Percentiles rank a stretch among this genome's conserved stretches.
Evolutionary conservation across 1,140 invertebrate genomes (phyloP).

Genomic region (Plodia interpunctella): DNA sequence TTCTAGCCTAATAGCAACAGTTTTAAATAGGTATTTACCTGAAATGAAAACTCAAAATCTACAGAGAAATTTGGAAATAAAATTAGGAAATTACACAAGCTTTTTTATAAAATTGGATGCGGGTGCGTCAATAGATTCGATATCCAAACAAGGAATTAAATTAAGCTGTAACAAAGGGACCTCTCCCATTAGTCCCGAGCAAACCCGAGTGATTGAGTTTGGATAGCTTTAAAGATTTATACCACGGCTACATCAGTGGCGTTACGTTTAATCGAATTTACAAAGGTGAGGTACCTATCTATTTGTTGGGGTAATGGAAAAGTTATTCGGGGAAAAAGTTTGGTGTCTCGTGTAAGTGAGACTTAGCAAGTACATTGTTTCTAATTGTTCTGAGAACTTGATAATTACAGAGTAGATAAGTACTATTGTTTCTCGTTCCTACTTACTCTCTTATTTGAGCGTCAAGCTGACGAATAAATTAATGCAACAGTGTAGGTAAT

Average conservation of each 20-base stretch:
- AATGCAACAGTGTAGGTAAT: too few relatives aligned
- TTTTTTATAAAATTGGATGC: neutral
- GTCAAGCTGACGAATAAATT: too few relatives aligned
- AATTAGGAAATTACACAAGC: too few relatives aligned
- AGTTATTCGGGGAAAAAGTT: neutral
- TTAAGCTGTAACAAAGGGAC: slow-evolving; percentile 53
- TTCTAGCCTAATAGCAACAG: too few relatives aligned
- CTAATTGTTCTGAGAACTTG: too few relatives aligned
- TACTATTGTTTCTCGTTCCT: too few relatives aligned
- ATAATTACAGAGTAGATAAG: too few relatives aligned
- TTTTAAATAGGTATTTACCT: too few relatives aligned
- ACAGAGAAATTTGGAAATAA: too few relatives aligned
- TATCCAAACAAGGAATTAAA: slow-evolving; percentile 57
- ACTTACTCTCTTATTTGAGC: too few relatives aligned
- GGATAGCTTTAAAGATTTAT: slow-evolving; percentile 69
- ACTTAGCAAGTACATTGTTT: neutral
- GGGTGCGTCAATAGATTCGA: slow-evolving; percentile 30
- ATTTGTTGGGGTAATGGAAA: neutral
- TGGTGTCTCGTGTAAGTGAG: neutral
- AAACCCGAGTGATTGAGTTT: slow-evolving; percentile 66
- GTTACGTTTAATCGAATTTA: neutral
- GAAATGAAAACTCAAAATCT: too few relatives aligned
- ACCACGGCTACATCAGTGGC: slow-evolving; percentile 18
- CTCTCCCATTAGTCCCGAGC: slow-evolving; percentile 58
- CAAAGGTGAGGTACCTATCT: neutral